Percentiles rank a stretch among this genome's conserved stretches.
These are phyloP conservation scores for Tragelaphus buxtoni DNA, from an alignment of 2,113 vertebrate genomes.

Conservation along the genomic window DNA sequence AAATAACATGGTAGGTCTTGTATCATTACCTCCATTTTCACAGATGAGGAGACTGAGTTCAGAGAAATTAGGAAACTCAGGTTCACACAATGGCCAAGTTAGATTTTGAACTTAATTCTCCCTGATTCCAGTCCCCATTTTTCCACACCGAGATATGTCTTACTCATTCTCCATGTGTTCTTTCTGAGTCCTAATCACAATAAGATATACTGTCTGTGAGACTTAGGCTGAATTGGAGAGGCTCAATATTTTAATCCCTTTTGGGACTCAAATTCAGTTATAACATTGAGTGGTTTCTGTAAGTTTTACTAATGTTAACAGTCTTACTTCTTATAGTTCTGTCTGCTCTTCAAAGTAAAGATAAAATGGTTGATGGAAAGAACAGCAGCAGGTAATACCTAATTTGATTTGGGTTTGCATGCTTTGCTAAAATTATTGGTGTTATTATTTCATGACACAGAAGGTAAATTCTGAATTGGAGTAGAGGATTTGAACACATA, in stretches of 20 bases:
- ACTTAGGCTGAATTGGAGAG: neutral
- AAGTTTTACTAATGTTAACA: neutral
- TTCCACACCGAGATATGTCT: neutral
- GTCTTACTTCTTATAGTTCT: neutral
- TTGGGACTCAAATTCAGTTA: neutral
- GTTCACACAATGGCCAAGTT: neutral
- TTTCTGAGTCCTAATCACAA: neutral
- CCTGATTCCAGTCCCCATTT: neutral
- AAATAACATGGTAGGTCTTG: neutral
- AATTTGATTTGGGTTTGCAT: slow-evolving; percentile 32
- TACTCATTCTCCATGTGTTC: neutral
- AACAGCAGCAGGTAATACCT: neutral
- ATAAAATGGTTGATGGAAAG: neutral
- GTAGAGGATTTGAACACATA: neutral
- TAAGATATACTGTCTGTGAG: neutral
- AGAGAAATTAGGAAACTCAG: neutral
- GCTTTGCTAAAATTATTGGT: neutral
- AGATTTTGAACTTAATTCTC: neutral
- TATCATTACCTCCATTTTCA: neutral
- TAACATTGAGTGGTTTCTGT: neutral
- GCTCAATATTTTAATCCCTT: neutral
- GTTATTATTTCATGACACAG: slow-evolving; percentile 19
- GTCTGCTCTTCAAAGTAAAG: neutral
- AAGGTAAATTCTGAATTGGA: slow-evolving; percentile 21
- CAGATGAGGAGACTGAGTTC: neutral